These are phyloP conservation scores for Heliconius hewitsoni DNA, from an alignment of 1,140 invertebrate species.

Conservation along the genomic window DNA sequence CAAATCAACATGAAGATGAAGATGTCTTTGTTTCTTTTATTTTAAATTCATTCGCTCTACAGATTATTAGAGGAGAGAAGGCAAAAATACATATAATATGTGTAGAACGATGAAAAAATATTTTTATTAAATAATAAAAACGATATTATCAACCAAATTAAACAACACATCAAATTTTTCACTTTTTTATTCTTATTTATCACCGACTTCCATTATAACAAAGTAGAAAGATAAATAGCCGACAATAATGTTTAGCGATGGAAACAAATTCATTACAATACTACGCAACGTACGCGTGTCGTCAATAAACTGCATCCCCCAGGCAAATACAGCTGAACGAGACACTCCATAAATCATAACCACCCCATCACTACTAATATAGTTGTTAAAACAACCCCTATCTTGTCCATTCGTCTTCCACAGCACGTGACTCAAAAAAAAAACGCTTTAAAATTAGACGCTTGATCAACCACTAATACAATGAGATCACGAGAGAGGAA, in stretches of 20 bases:
- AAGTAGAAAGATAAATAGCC: constrained; percentile 43
- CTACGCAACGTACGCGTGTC: constrained; percentile 62
- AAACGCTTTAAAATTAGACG: constrained; percentile 70
- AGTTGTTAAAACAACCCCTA: constrained; percentile 80
- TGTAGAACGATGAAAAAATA: neutral
- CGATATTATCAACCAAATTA: neutral
- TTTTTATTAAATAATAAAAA: neutral
- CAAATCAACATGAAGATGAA: constrained; percentile 60
- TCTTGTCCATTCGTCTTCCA: constrained; percentile 68
- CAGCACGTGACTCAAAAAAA: constrained; percentile 68
- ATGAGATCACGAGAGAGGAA: constrained; percentile 47
- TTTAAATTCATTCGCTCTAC: constrained; percentile 36
- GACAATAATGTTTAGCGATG: constrained; percentile 47
- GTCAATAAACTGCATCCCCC: constrained; percentile 71
- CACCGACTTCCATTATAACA: constrained; percentile 19
- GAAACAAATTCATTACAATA: constrained; percentile 54
- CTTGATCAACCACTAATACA: constrained; percentile 57
- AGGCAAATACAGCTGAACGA: constrained; percentile 72
- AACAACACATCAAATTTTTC: neutral
- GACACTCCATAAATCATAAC: constrained; percentile 78
- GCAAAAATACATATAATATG: neutral
- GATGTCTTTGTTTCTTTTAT: constrained; percentile 49
- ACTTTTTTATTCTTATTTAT: constrained; percentile 24
- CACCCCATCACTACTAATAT: constrained; percentile 76
- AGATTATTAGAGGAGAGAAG: neutral